phyloP scores from a whole-genome alignment of 2,797 vertebrate species.

The Halcyon chelicuti region DNA sequence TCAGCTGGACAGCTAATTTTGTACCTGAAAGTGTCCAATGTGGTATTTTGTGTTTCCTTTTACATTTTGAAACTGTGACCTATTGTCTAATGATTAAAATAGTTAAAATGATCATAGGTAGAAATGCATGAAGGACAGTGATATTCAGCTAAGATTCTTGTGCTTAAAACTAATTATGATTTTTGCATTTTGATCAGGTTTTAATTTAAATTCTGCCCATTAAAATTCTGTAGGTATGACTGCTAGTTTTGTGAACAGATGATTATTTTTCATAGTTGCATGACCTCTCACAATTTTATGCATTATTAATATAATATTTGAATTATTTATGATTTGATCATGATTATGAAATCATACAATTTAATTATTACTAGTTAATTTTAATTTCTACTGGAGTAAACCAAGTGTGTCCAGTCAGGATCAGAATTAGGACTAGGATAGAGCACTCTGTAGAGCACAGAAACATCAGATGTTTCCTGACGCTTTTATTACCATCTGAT shows the following conservation, averaged over 20 bases:
- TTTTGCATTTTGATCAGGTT: constrained; percentile 40
- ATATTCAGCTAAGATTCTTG: neutral
- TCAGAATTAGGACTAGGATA: neutral
- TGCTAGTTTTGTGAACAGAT: constrained; percentile 5
- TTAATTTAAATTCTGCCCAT: constrained; percentile 29
- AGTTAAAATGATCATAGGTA: neutral
- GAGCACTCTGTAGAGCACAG: neutral
- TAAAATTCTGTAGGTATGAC: neutral
- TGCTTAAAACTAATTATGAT: neutral
- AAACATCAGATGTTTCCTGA: neutral
- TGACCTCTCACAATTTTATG: neutral
- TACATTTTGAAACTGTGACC: neutral
- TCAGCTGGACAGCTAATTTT: neutral
- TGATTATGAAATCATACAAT: neutral
- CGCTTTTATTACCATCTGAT: neutral
- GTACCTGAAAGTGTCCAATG: neutral
- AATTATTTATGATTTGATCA: neutral
- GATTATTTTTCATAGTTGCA: neutral
- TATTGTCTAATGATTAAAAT: neutral
- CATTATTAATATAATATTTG: neutral
- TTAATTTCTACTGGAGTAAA: neutral
- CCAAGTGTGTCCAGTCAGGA: neutral
- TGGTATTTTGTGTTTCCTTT: too few species aligned
- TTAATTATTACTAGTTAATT: neutral
- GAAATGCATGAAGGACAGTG: neutral